These are phyloP conservation scores for Heliocidaris erythrogramma DNA, from an alignment of 35 echinoderm and acorn worm species.

Conservation along the genomic window DNA sequence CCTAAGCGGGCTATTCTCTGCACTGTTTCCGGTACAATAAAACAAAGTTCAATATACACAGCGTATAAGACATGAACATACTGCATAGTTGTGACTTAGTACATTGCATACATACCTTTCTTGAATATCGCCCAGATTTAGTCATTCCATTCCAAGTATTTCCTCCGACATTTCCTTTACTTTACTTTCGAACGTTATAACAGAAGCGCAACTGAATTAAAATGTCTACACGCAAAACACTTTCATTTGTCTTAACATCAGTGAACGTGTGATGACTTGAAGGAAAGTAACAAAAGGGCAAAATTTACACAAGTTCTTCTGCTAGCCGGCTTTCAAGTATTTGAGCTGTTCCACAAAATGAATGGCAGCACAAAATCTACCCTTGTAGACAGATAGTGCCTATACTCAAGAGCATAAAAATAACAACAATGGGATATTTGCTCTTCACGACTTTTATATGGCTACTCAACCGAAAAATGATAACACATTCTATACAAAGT, in stretches of 20 bases:
- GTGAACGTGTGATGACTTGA: neutral
- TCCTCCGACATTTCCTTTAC: neutral
- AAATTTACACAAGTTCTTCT: neutral
- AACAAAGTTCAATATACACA: too few relatives aligned
- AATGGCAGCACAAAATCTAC: neutral
- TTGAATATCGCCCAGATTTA: neutral
- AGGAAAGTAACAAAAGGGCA: neutral
- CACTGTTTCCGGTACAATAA: too few relatives aligned
- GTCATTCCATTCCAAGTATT: neutral
- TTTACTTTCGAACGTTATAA: too few relatives aligned
- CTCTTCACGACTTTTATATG: neutral
- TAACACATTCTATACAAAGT: neutral
- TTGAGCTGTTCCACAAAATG: neutral
- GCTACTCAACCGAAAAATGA: neutral
- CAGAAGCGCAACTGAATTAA: too few relatives aligned
- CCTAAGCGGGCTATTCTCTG: too few relatives aligned
- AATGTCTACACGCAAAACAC: neutral
- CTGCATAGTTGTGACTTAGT: neutral
- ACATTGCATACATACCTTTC: neutral
- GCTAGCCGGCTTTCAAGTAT: neutral
- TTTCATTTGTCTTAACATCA: neutral
- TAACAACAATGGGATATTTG: neutral
- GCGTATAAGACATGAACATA: too few relatives aligned
- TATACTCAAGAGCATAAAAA: neutral
- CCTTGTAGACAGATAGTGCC: neutral